Conservation (phyloP, 2,797 vertebrate genomes). For the Thaleichthys pacificus region DNA sequence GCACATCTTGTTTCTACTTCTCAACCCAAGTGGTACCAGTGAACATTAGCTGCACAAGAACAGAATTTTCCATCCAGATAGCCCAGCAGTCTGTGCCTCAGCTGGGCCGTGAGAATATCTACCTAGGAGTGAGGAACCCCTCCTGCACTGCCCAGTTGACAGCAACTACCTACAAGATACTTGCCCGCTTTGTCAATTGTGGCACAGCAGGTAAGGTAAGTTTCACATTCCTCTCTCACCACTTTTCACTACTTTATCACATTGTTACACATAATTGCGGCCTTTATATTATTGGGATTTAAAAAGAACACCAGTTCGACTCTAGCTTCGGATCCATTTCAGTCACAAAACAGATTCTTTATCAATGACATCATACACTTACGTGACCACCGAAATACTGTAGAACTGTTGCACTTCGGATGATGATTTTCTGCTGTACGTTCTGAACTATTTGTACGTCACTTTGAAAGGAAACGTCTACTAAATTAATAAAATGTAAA, state of each 20-base stretch:
- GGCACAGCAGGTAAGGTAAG: constrained; percentile 86
- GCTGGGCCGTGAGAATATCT: constrained; percentile 87
- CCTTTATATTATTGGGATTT: too few species aligned
- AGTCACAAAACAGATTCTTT: too few species aligned
- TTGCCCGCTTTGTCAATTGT: constrained; percentile 91
- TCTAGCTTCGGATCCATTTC: too few species aligned
- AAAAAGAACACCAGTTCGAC: too few species aligned
- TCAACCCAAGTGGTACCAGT: constrained; percentile 86
- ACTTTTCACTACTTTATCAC: neutral
- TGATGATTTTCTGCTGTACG: neutral
- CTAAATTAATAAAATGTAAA: too few species aligned
- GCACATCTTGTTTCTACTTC: neutral
- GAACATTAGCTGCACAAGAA: constrained; percentile 93
- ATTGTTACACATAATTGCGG: too few species aligned
- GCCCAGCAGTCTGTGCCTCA: constrained; percentile 81
- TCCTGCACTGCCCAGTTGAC: constrained; percentile 84
- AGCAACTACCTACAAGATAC: constrained; percentile 85
- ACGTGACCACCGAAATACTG: too few species aligned
- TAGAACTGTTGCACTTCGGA: too few species aligned
- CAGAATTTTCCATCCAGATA: constrained; percentile 94
- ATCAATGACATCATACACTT: too few species aligned
- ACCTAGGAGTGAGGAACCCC: constrained; percentile 89
- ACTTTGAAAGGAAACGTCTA: neutral
- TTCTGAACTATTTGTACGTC: neutral
- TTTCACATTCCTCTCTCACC: neutral